Evolutionary conservation across 2,113 vertebrate genomes (phyloP).

Genomic region (Aphelocoma coerulescens): DNA sequence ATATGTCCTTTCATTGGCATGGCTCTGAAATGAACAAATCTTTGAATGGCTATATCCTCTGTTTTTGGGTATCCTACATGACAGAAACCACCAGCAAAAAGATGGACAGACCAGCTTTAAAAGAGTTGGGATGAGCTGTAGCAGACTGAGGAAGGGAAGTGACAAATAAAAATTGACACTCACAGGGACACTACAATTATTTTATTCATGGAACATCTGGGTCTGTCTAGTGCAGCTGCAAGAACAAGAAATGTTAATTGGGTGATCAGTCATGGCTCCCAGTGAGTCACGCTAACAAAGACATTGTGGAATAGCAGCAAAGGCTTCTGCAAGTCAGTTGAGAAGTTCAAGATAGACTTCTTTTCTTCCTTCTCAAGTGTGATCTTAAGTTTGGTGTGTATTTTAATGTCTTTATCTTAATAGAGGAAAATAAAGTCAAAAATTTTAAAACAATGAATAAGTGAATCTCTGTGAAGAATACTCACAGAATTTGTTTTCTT

Average conservation of each 20-base stretch:
- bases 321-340: background rate
- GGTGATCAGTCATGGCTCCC: background rate
- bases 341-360: background rate
- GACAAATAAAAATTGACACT: constrained; percentile 8
- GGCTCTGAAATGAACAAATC: background rate
- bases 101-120: background rate
- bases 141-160: background rate
- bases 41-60: background rate
- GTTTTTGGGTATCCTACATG: background rate
- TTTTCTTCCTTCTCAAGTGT: background rate
- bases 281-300: background rate
- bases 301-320: background rate
- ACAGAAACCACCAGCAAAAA: background rate
- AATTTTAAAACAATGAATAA: background rate
- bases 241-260: constrained; percentile 1
- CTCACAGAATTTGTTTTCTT: background rate
- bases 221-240: background rate
- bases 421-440: background rate
- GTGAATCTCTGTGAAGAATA: background rate
- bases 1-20: background rate
- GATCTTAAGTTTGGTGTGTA: background rate
- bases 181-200: background rate
- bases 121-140: background rate
- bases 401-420: background rate
- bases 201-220: constrained; percentile 43